Evolutionary conservation across 2,797 vertebrate genomes (phyloP), one percentile per base, ranked within the genome.

Genomic region (Taeniopygia guttata): DNA sequence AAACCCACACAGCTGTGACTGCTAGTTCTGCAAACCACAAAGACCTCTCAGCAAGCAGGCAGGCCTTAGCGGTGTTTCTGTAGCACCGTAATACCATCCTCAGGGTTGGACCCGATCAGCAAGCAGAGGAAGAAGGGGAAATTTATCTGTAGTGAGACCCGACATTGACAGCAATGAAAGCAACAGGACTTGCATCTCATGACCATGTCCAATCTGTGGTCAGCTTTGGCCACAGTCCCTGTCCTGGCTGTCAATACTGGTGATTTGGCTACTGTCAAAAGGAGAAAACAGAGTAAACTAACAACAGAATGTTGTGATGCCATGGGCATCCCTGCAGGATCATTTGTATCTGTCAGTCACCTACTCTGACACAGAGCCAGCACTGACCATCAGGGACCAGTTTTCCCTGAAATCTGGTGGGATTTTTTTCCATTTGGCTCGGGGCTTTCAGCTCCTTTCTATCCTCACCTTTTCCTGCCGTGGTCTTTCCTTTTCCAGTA

Each of bases 391-490:
- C n/a, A 51, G 21, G 7, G 26, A 42, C 7, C 29, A 32, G 14
- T 63, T 68, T 42, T 48, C 51, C 38, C 20, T 36, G 27, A 72
- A 42, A 23, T 69, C 7, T 21, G 15, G 1, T 15, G 40, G 26
- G 10, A 8, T 18, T 7, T 36, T 49, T 58, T 52, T 60, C 20
- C 36, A 43, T 45, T 49, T 52, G 27, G 4, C 34, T 56, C 29
- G 68, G 43, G 43, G n/a, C 51, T 46, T 23, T 38, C 22, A n/a
- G 25, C 45, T 40, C 30, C 19, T 22, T 82, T 27, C 43, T 9
- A 4, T 55, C 20, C 89, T 96, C 52, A 97, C 96, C 96, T 91
- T 92, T 67, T 26, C 95, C 93, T 69, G 80, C 45, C 17, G 87
- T 6, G 3, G 9, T 46, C 96, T 94, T 87, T 38, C 90, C 51